Percentiles rank a stretch among this genome's conserved stretches.
These are phyloP conservation scores for Colaptes auratus DNA, from an alignment of 2,113 vertebrate species.

Conservation along the genomic window DNA sequence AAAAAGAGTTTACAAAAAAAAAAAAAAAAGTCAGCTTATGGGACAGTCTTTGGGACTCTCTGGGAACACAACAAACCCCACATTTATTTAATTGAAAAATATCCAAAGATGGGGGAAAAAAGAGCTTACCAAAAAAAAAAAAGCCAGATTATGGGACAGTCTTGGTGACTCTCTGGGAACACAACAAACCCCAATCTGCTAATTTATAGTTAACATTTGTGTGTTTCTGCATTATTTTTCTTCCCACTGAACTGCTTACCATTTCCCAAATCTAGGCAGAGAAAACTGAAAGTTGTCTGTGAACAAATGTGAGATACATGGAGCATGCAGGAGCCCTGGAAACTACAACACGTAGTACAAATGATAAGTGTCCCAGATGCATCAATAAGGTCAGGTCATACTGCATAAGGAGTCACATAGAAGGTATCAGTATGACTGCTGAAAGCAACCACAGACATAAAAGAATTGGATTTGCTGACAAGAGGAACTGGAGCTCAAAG, in stretches of 20 bases:
- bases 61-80: neutral
- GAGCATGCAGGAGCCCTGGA: neutral
- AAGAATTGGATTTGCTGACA: conserved; percentile 32
- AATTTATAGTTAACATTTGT: neutral
- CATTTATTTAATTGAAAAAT: neutral
- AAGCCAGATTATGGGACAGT: neutral
- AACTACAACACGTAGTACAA: neutral
- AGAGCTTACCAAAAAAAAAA: neutral
- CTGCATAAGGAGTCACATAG: neutral
- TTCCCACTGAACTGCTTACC: neutral
- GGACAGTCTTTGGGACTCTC: neutral
- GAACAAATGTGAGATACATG: fast-evolving
- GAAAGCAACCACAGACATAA: neutral
- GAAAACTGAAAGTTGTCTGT: neutral
- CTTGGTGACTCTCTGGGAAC: neutral
- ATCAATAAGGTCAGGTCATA: neutral
- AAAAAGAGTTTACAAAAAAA: neutral
- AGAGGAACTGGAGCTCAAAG: conserved; percentile 20
- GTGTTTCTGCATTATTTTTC: neutral
- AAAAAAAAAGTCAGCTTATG: neutral
- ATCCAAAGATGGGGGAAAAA: neutral
- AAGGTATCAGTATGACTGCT: neutral
- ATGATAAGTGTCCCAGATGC: neutral
- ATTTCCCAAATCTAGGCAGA: neutral
- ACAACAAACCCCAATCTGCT: neutral